Base-by-base conservation (phyloP, 2,113 vertebrate genomes). In the Dasypus novemcinctus region DNA sequence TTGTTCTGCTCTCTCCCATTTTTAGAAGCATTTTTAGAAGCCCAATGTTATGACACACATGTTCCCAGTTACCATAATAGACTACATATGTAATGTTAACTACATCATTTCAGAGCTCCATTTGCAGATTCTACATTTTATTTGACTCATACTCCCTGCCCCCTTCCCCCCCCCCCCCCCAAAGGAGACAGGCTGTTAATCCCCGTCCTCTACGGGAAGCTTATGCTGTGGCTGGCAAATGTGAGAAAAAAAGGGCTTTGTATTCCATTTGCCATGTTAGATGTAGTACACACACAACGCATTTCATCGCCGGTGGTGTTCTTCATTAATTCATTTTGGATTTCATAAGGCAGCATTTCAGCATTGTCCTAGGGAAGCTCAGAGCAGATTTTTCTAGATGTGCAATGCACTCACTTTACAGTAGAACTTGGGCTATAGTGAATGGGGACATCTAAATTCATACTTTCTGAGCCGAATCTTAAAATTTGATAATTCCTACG, bases 241-340 rank as follows among this genome's bases (percentile, higher is more conserved):
- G 95, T 93, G 85, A 87, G 71, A 84, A 80, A 93, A 96, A n/a
- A 92, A 88, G 64, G 57, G 43, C 54, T 97, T 76, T 91, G 92
- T 82, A 80, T 92, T 97, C 92, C 84, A 96, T n/a, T 71, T 96
- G 15, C 91, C 95, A 69, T 66, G 71, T 43, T 94, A 23, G 7
- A 96, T 95, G 63, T 59, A 96, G 78, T 89, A 93, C 7, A 74
- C 52, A 97, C 63, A 92, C 41, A 95, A 96, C 84, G 88, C 2
- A 2, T 90, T 95, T 95, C 82, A 96, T 92, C 87, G 94, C 85
- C 9, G 29, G 61, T 93, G 88, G 90, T 69, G 88, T 46, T 97
- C 94, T 97, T 96, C 96, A 97, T 97, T 97, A 95, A 96, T 96
- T 96, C 97, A 94, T 95, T 93, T 96, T 93, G 68, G 88, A 95